Conservation (phyloP, 2,797 vertebrate species). For the Hipposideros larvatus region DNA sequence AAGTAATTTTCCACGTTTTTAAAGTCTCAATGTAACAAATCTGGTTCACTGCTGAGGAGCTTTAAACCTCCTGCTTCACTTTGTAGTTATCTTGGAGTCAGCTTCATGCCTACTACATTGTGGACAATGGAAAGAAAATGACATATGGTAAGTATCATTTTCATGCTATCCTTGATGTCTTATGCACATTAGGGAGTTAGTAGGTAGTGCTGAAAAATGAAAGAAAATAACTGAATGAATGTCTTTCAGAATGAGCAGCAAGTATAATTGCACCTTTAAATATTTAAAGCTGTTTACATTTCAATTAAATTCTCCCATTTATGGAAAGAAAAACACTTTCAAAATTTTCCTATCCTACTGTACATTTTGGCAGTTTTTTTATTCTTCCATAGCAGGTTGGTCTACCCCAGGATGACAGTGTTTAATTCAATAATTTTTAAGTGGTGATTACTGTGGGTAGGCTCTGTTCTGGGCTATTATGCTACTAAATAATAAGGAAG, state of each 20-base stretch:
- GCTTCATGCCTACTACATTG: background rate
- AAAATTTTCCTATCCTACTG: background rate
- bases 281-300: background rate
- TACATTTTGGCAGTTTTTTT: background rate
- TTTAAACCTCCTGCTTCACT: background rate
- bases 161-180: background rate
- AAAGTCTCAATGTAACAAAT: background rate
- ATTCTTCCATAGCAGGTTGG: background rate
- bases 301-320: background rate
- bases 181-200: background rate
- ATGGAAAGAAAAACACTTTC: background rate
- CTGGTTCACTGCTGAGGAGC: background rate
- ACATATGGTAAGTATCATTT: background rate
- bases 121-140: background rate
- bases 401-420: background rate
- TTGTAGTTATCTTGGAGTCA: background rate
- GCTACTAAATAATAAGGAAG: background rate
- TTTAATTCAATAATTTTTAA: background rate
- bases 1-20: background rate
- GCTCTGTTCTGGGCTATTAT: background rate
- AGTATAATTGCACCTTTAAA: background rate
- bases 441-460: background rate
- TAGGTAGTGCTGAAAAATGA: background rate
- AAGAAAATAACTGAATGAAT: background rate
- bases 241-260: background rate